Evolutionary conservation across 2,888 invertebrate species (phyloP), one percentile per base, ranked within the genome.

Genomic region (Glaucopsyche alexis): DNA sequence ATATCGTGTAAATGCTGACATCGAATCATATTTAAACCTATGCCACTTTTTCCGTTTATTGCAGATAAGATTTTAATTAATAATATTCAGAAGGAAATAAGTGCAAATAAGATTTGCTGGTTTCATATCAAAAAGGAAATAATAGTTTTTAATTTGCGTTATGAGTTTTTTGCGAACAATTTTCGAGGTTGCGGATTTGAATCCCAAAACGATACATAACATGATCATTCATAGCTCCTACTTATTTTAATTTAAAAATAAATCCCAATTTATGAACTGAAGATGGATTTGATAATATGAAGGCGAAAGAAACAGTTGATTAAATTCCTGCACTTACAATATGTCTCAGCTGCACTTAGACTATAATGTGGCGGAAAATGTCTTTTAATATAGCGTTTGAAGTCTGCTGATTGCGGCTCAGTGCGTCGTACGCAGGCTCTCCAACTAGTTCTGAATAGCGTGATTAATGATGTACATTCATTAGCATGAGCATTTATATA

Each of bases 401-500:
- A 60, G 60, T 60, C 60, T 29, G 60, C 60, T 60, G 60, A 60
- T 60, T 60, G 60, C 60, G 60, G 60, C 60, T 60, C 60, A 60
- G 60, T 60, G 60, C 60, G 29, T 60, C 60, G 60, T 29, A 60
- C 60, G 60, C 60, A 60, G 60, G 29, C 29, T 52, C 55, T 60
- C 60, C 60, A 29, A 38, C 60, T 55, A 19, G 42, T 6, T 8
- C 29, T 60, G 60, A 29, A 60, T 60, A 60, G 60, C 19, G 55
- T 60, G 60, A 60, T 60, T 60, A 60, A 60, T 60, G 60, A 60
- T 60, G 60, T 14, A 60, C 38, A 29, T 29, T 29, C 60, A 60
- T 60, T 60, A 29, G 14, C 38, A 14, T 11, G 14, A 14, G 13
- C 60, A 13, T 38, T 60, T 60, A 60, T 60, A 29, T 60, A 60